These are phyloP conservation scores for Rousettus madagascariensis DNA, from an alignment of 2,797 vertebrate species.

Conservation along the genomic window DNA sequence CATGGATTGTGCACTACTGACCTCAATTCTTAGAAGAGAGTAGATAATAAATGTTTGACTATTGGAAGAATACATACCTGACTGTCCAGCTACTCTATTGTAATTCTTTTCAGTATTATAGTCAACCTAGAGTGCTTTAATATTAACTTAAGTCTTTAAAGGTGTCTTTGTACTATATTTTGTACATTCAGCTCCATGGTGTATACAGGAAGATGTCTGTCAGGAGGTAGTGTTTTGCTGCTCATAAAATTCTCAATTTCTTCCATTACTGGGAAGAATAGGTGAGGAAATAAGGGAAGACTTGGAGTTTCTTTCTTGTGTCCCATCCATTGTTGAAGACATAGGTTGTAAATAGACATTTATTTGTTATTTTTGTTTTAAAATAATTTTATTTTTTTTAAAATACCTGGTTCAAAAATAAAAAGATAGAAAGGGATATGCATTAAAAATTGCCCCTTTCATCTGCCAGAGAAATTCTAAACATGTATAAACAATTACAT, in stretches of 20 bases:
- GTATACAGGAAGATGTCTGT: neutral
- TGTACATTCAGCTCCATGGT: neutral
- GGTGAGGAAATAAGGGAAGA: neutral
- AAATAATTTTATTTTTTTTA: conserved; percentile 22
- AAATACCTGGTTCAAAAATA: conserved; percentile 4
- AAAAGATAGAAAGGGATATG: neutral
- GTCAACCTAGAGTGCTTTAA: neutral
- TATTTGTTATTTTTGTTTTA: conserved; percentile 2
- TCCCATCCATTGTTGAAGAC: neutral
- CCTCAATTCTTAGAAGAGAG: neutral
- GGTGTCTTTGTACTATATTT: neutral
- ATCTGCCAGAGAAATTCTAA: conserved; percentile 1
- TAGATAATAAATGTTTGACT: neutral
- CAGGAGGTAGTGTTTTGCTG: neutral
- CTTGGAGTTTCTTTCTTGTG: neutral
- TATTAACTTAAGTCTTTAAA: conserved; percentile 4
- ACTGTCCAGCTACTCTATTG: neutral
- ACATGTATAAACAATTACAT: neutral
- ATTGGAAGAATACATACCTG: neutral
- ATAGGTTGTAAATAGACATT: neutral
- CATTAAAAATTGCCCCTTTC: neutral
- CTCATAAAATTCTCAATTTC: conserved; percentile 28
- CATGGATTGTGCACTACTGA: neutral
- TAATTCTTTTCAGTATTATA: conserved; percentile 6
- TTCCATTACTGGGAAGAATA: neutral